These are phyloP conservation scores for Periphyllus acericola DNA, from an alignment of 2,888 invertebrate species.

Conservation along the genomic window DNA sequence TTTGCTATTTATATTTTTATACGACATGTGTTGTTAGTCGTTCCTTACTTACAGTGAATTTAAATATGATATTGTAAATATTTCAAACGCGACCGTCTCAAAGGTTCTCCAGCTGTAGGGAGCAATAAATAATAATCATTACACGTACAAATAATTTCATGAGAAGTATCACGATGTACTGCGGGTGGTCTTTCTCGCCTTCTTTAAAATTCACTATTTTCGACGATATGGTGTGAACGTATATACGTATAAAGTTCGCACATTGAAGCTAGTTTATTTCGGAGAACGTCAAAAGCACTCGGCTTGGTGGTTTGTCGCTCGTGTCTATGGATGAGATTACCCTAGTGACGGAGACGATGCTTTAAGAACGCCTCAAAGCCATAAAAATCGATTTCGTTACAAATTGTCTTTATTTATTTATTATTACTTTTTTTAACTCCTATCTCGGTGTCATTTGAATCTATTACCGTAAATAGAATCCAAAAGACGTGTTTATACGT, in stretches of 20 bases:
- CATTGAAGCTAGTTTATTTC: neutral
- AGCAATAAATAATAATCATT: neutral
- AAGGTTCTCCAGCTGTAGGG: neutral
- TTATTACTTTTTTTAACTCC: neutral
- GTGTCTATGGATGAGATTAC: neutral
- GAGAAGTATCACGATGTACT: neutral
- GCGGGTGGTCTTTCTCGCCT: neutral
- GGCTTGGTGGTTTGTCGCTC: neutral
- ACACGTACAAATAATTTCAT: neutral
- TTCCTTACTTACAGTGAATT: neutral
- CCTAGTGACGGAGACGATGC: neutral
- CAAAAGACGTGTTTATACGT: neutral
- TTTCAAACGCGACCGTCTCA: neutral
- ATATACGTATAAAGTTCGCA: neutral
- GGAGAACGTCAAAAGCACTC: conserved; percentile 39
- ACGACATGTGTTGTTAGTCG: neutral
- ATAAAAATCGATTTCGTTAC: conserved; percentile 19
- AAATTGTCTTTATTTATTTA: neutral
- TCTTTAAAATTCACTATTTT: neutral
- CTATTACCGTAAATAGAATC: conserved; percentile 14
- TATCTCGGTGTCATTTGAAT: conserved; percentile 19
- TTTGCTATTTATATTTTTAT: neutral
- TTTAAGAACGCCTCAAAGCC: neutral
- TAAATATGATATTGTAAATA: neutral
- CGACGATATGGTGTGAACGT: neutral